A percentile compares a stretch with the other conserved stretches of the same genome.
phyloP scores from a whole-genome alignment of 2,888 invertebrate genomes.

The Drosophila nigricruria region DNA sequence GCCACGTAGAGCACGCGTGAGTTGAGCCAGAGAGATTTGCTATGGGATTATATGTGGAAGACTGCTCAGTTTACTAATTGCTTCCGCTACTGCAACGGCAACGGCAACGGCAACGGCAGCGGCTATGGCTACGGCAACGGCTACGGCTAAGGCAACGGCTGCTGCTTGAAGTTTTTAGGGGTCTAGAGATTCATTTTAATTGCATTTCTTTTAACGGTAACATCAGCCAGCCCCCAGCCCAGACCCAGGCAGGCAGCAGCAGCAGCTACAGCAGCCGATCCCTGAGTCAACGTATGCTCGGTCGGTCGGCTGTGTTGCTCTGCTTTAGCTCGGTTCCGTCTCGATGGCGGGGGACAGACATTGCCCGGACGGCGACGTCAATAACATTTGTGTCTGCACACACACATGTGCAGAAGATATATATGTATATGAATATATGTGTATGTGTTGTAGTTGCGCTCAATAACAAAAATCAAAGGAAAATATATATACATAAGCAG shows the following conservation, averaged over 20 bases:
- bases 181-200: conserved; percentile 79
- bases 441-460: conserved; percentile 16
- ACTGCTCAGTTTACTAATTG: conserved; percentile 83
- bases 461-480: conserved; percentile 53
- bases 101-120: conserved; percentile 5
- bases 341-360: conserved; percentile 47
- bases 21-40: conserved; percentile 63
- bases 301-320: conserved; percentile 6
- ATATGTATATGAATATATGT: conserved; percentile 8
- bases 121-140: conserved; percentile 1
- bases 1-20: conserved; percentile 79
- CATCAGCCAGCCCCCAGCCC: conserved; percentile 46
- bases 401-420: conserved; percentile 25
- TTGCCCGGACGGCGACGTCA: conserved; percentile 67
- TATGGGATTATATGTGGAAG: conserved; percentile 68
- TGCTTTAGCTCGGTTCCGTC: conserved; percentile 38
- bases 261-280: conserved; percentile 13
- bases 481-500: conserved; percentile 20
- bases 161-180: conserved; percentile 69
- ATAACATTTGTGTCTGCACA: conserved; percentile 73
- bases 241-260: conserved; percentile 8
- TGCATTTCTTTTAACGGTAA: conserved; percentile 81
- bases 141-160: conserved; percentile 5
- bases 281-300: conserved; percentile 41
- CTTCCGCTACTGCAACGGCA: conserved; percentile 76